These are phyloP conservation scores for Oryzias javanicus DNA, from an alignment of 2,113 vertebrate genomes.

Conservation along the genomic window DNA sequence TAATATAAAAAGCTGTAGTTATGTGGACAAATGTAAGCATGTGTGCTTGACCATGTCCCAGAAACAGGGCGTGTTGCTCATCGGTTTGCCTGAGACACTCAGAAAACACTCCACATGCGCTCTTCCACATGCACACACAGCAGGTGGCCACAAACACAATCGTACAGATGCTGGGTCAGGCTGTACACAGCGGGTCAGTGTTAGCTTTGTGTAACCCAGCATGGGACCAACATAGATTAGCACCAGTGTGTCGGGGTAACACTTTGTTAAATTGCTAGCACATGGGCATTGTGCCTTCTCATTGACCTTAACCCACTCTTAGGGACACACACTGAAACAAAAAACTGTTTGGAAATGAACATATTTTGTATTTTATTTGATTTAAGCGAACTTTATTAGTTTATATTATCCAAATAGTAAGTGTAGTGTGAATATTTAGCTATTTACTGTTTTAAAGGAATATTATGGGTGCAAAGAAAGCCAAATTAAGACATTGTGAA, in stretches of 20 bases:
- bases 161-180: constrained; percentile 69
- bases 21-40: too few relatives aligned
- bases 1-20: too few relatives aligned
- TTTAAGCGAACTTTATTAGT: not conserved
- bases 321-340: constrained; percentile 12
- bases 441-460: too few relatives aligned
- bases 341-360: not conserved
- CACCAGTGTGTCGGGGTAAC: constrained; percentile 51
- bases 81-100: constrained; percentile 27
- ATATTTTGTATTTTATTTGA: not conserved
- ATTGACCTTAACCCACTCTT: constrained; percentile 43
- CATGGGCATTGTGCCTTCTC: constrained; percentile 50
- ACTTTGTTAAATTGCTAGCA: constrained; percentile 45
- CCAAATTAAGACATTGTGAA: too few relatives aligned
- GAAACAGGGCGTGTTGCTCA: constrained; percentile 31
- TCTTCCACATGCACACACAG: constrained; percentile 28
- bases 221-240: constrained; percentile 58
- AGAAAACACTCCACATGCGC: constrained; percentile 12
- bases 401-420: too few relatives aligned
- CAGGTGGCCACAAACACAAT: constrained; percentile 59
- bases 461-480: too few relatives aligned
- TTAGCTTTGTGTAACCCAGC: constrained; percentile 59
- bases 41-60: not conserved
- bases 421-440: too few relatives aligned
- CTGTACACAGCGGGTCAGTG: constrained; percentile 60